Percentiles rank a stretch among this genome's conserved stretches.
Evolutionary conservation across 2,888 invertebrate species (phyloP).

Genomic region (Thelaira solivaga): DNA sequence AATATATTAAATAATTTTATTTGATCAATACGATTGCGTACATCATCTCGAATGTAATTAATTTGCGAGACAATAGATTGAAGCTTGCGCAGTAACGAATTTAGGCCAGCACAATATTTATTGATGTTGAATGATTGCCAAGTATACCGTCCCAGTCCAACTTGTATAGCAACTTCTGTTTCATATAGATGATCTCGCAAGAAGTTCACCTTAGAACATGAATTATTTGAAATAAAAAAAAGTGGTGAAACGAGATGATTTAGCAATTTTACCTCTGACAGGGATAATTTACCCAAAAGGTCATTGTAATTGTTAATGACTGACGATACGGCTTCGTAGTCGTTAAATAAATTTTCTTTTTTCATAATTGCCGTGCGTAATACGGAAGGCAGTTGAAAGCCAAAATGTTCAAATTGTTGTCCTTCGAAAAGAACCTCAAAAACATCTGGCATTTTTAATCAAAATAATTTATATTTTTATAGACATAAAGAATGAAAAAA

Average conservation of each 20-base stretch:
- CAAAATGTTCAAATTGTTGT: slow-evolving; percentile 85
- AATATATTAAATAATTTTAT: slow-evolving; percentile 80
- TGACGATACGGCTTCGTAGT: slow-evolving; percentile 80
- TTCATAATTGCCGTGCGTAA: slow-evolving; percentile 79
- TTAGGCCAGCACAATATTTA: slow-evolving; percentile 83
- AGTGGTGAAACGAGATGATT: not conserved
- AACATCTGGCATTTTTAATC: slow-evolving; percentile 75
- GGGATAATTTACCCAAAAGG: slow-evolving; percentile 81
- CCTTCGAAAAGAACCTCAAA: slow-evolving; percentile 85
- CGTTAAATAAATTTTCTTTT: slow-evolving; percentile 79
- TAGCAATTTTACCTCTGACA: slow-evolving; percentile 81
- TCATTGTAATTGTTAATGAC: slow-evolving; percentile 83
- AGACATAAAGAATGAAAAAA: not conserved
- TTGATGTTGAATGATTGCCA: slow-evolving; percentile 91
- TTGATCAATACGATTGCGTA: slow-evolving; percentile 80
- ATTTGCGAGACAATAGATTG: slow-evolving; percentile 83
- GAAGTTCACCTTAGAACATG: slow-evolving; percentile 81
- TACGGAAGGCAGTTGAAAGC: slow-evolving; percentile 79
- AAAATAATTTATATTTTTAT: not conserved
- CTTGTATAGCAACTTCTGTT: slow-evolving; percentile 86
- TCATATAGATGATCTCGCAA: slow-evolving; percentile 83
- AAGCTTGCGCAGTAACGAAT: slow-evolving; percentile 80
- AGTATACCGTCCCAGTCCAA: slow-evolving; percentile 88
- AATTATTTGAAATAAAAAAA: not conserved
- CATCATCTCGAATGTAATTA: slow-evolving; percentile 82